Conservation (phyloP, 1,140 invertebrate species). For the Drosophila elegans region DNA sequence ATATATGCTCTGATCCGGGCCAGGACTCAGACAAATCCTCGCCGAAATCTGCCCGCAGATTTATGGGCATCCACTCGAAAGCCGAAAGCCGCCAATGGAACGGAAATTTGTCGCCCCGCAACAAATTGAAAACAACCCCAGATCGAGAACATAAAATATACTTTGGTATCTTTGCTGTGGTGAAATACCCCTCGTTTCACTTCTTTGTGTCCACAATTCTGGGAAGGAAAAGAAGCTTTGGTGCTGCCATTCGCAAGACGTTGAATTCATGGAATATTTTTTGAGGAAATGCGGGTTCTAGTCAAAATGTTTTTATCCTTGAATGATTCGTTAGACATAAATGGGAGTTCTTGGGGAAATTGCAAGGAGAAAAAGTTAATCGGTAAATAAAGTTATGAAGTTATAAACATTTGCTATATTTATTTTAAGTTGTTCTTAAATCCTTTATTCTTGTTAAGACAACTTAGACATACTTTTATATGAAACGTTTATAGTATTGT, state of each 20-base stretch:
- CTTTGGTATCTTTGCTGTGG: conserved; percentile 26
- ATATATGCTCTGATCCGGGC: conserved; percentile 56
- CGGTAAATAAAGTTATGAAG: no score
- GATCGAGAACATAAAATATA: conserved; percentile 30
- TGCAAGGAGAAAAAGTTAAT: no score
- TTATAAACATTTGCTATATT: no score
- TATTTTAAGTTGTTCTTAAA: no score
- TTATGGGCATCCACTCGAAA: conserved; percentile 57
- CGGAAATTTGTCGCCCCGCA: conserved; percentile 75
- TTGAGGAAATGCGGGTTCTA: background rate
- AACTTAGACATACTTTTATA: no score
- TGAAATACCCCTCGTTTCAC: conserved; percentile 19
- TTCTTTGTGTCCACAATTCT: conserved; percentile 10
- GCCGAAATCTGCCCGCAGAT: conserved; percentile 45
- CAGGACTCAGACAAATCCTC: conserved; percentile 71
- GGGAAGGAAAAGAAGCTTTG: conserved; percentile 3
- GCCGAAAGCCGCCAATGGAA: conserved; percentile 67
- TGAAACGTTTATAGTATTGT: no score
- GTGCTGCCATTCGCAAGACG: background rate
- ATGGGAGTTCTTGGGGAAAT: background rate
- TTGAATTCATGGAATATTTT: conserved; percentile 1
- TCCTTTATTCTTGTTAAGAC: no score
- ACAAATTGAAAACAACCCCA: conserved; percentile 64
- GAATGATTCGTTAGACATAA: background rate
- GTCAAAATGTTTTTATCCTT: background rate